A percentile compares a stretch with the other conserved stretches of the same genome.
Evolutionary conservation across 2,797 vertebrate genomes (phyloP).

Genomic region (Phataginus tricuspis): DNA sequence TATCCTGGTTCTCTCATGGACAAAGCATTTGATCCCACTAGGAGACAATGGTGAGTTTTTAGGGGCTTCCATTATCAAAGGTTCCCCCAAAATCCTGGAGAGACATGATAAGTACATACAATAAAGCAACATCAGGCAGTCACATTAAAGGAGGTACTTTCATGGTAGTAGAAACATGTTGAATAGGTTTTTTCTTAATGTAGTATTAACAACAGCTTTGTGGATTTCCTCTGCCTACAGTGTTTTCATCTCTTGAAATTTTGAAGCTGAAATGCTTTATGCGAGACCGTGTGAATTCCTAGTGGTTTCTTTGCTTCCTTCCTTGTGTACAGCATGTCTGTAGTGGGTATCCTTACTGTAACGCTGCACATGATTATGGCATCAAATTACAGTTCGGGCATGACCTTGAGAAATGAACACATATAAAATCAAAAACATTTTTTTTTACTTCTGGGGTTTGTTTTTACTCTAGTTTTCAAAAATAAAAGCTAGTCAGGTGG

Average conservation of each 20-base stretch:
- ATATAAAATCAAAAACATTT: neutral
- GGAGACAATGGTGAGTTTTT: constrained; percentile 98
- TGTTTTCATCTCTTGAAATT: constrained; percentile 32
- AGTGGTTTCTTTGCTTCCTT: neutral
- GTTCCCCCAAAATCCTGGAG: constrained; percentile 75
- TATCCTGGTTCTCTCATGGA: constrained; percentile 99
- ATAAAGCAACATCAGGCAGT: neutral
- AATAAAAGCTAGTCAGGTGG: constrained; percentile 12
- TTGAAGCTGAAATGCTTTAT: neutral
- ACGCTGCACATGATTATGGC: neutral
- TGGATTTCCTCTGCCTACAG: neutral
- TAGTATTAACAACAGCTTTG: neutral
- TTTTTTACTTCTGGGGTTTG: neutral
- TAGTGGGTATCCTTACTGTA: neutral
- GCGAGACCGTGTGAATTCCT: neutral
- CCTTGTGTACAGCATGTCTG: neutral
- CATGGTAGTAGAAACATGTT: neutral
- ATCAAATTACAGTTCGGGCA: neutral
- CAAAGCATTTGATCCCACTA: constrained; percentile 99
- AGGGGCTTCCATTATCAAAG: constrained; percentile 81
- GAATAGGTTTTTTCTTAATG: neutral
- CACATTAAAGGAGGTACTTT: neutral
- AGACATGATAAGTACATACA: constrained; percentile 51
- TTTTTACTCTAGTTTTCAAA: constrained; percentile 47
- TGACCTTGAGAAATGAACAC: constrained; percentile 45